Percentiles rank a stretch among this genome's conserved stretches.
phyloP scores from a whole-genome alignment of 2,113 vertebrate genomes.

The Paratilapia polleni region DNA sequence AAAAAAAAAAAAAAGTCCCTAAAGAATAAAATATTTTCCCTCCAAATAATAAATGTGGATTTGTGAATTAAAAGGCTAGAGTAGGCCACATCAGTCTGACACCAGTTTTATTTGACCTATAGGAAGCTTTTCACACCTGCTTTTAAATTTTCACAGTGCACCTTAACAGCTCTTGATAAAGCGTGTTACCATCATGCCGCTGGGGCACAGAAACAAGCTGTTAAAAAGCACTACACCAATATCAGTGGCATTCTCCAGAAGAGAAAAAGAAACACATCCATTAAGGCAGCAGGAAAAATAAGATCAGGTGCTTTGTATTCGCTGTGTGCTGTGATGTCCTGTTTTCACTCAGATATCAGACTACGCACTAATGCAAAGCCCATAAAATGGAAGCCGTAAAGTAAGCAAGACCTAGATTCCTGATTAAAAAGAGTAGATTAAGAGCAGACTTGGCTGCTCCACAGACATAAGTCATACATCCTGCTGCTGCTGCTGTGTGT shows the following conservation, averaged over 20 bases:
- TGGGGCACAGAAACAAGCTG: conserved; percentile 54
- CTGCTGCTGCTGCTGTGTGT: background rate
- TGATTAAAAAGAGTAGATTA: conserved; percentile 66
- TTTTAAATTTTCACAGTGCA: conserved; percentile 61
- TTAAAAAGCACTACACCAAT: conserved; percentile 61
- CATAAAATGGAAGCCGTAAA: conserved; percentile 51
- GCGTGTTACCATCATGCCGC: conserved; percentile 45
- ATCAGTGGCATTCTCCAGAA: conserved; percentile 36
- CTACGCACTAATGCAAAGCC: conserved; percentile 42
- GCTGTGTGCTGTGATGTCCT: conserved; percentile 5
- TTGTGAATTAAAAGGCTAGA: conserved; percentile 20
- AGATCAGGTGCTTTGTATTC: conserved; percentile 38
- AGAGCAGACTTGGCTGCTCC: conserved; percentile 30
- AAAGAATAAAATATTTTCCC: background rate
- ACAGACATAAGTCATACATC: conserved; percentile 35
- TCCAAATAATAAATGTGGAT: background rate
- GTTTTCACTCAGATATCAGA: conserved; percentile 29
- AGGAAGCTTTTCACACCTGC: conserved; percentile 67
- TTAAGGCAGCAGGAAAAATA: conserved; percentile 30
- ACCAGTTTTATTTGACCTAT: conserved; percentile 60
- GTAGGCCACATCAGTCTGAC: conserved; percentile 27
- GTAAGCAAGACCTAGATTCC: conserved; percentile 27
- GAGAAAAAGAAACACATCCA: conserved; percentile 26
- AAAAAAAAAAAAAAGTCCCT: background rate
- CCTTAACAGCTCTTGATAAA: conserved; percentile 66